These are phyloP conservation scores for Prunella strophiata DNA, from an alignment of 2,797 vertebrate genomes.

Conservation along the genomic window DNA sequence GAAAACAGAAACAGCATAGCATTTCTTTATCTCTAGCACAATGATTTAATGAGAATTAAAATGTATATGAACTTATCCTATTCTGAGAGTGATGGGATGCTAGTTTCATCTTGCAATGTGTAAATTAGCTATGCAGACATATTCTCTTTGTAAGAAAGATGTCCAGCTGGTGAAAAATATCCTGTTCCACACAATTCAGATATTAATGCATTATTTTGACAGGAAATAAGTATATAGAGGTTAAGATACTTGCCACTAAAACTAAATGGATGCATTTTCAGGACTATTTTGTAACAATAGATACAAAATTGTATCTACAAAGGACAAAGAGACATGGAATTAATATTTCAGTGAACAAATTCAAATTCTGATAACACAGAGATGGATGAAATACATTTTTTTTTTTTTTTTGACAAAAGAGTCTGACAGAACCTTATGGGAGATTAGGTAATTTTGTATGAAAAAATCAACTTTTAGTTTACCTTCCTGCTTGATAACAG, in stretches of 20 bases:
- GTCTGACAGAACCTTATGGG: not conserved
- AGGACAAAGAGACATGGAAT: not conserved
- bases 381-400: not conserved
- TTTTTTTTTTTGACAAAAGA: not conserved
- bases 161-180: constrained; percentile 2
- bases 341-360: not conserved
- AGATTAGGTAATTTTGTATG: not conserved
- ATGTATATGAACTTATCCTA: constrained; percentile 15
- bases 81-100: not conserved
- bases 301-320: not conserved
- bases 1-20: not conserved
- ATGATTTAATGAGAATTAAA: constrained; percentile 51
- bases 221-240: not conserved
- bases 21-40: constrained; percentile 17
- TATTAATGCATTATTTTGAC: constrained; percentile 16
- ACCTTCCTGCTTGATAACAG: not conserved
- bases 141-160: not conserved
- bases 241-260: not conserved
- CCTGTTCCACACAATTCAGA: not conserved
- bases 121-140: not conserved
- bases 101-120: not conserved
- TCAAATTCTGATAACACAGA: not conserved
- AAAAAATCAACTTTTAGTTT: not conserved
- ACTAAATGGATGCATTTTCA: not conserved
- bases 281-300: not conserved